These are phyloP conservation scores for Sitta europaea DNA, from an alignment of 2,113 vertebrate species.

Conservation along the genomic window DNA sequence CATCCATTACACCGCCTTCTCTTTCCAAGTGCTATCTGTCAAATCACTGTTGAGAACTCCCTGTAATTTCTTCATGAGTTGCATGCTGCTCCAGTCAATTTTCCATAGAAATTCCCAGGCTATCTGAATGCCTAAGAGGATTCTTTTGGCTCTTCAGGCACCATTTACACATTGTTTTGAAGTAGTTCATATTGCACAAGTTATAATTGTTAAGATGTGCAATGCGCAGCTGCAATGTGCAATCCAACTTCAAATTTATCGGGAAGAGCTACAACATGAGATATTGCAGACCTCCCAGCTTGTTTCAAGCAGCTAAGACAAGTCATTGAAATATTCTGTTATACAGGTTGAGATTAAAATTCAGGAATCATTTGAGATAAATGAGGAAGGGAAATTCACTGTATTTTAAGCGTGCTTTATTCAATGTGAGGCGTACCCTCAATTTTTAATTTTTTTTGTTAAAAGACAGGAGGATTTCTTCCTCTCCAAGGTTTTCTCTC, in stretches of 20 bases:
- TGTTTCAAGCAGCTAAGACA: neutral
- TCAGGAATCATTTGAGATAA: neutral
- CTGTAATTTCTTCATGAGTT: neutral
- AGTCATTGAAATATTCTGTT: neutral
- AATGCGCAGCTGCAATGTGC: neutral
- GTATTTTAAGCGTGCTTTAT: neutral
- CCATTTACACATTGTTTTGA: neutral
- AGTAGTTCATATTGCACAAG: neutral
- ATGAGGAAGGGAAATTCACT: neutral
- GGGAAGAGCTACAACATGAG: neutral
- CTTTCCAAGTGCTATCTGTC: neutral
- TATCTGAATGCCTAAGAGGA: neutral
- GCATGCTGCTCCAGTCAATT: neutral
- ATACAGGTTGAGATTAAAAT: neutral
- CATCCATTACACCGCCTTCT: fast-evolving
- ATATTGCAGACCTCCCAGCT: neutral
- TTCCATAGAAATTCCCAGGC: neutral
- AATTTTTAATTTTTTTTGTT: neutral
- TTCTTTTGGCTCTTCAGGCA: neutral
- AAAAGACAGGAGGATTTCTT: neutral
- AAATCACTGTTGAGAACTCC: neutral
- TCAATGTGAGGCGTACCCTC: neutral
- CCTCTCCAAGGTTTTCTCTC: neutral
- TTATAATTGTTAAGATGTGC: neutral
- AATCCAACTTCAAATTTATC: neutral